phyloP scores from a whole-genome alignment of 2,113 vertebrate species.

The Nanorana parkeri region DNA sequence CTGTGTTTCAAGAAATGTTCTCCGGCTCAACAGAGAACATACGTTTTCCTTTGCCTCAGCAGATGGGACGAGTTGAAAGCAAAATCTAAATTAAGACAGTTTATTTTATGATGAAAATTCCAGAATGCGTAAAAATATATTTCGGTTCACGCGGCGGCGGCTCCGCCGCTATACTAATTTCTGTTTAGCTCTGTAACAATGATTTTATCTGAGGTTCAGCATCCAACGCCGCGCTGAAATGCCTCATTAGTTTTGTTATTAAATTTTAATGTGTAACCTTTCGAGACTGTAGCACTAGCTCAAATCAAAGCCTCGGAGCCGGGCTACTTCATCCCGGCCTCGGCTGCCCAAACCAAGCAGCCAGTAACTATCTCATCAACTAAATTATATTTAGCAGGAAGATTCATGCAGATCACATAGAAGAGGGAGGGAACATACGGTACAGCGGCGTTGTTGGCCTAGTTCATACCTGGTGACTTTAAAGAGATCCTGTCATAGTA shows the following conservation, averaged over 20 bases:
- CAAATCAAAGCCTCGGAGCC: conserved; percentile 42
- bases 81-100: conserved; percentile 42
- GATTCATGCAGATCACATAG: conserved; percentile 4
- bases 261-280: conserved; percentile 58
- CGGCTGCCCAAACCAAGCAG: not conserved
- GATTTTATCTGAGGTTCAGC: conserved; percentile 46
- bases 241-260: conserved; percentile 56
- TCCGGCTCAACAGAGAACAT: not conserved
- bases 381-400: not conserved
- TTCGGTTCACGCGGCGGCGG: not conserved
- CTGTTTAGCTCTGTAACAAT: conserved; percentile 38
- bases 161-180: conserved; percentile 16
- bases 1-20: conserved; percentile 34
- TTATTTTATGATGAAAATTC: conserved; percentile 34
- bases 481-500: too few species aligned
- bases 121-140: conserved; percentile 15
- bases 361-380: conserved; percentile 23
- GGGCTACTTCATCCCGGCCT: conserved; percentile 25
- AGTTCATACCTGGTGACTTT: too few species aligned
- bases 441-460: not conserved
- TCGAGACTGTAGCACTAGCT: conserved; percentile 47
- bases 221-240: conserved; percentile 38
- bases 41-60: conserved; percentile 12
- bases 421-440: not conserved
- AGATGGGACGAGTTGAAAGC: conserved; percentile 27